Base-by-base conservation (phyloP, 2,113 vertebrate species). In the Petaurus breviceps region DNA sequence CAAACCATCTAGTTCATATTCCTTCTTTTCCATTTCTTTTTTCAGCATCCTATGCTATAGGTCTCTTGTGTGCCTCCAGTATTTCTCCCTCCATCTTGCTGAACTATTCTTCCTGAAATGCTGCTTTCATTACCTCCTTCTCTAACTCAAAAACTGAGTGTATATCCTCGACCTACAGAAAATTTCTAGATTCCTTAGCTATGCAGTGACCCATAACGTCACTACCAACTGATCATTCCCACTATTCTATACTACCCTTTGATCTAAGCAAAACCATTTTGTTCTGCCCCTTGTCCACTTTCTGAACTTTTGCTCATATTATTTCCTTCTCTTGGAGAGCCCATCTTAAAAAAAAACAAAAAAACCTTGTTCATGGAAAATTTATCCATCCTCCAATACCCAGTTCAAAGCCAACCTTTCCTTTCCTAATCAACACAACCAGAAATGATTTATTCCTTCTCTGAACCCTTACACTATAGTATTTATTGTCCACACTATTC, bases 401-500 rank as follows among this genome's bases (percentile, higher is more conserved):
- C 57, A 37, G 3, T 43, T 55, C 94, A 91, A 90, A 61, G 19
- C 26, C 47, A 49, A 49, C 47, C 47, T 49, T 49, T 49, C 91
- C 53, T 91, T 92, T 25, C 52, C 51, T 94, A 84, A 0, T 94
- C 8, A 43, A 9, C 3, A 8, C 12, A 24, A 52, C 49, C 1
- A 46, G 49, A 93, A 77, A 90, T 26, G 16, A 90, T 55, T 24
- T 43, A 3, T 3, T 4, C 6, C 23, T 91, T 37, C n/a, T 92
- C 47, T 90, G 77, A 97, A 84, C 4, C 37, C 47, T 54, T 68
- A 68, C 55, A 57, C 55, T 53, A 90, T 0, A 14, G 25, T 43
- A 23, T 31, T 93, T 51, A 51, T 90, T 94, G 94, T 94, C 89
- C 95, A 91, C 25, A 61, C 57, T 7, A 3, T 68, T 31, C 95